Conservation (phyloP, 1,140 invertebrate genomes). For the Diprion similis region DNA sequence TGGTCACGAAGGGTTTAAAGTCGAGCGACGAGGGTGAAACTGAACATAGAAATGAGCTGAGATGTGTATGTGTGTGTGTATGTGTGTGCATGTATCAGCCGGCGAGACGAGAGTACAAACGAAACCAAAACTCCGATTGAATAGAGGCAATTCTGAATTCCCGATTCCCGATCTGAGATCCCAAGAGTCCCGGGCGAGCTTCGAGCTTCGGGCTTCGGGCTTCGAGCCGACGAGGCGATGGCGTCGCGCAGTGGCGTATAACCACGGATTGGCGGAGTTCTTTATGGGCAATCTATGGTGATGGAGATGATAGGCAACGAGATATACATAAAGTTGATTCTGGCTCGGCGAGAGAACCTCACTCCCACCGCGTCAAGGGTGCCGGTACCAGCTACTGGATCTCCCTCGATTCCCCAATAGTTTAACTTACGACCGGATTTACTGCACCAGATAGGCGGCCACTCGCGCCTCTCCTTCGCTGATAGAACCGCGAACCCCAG, state of each 20-base stretch:
- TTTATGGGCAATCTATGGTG: slow-evolving; percentile 65
- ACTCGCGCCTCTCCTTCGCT: slow-evolving; percentile 42
- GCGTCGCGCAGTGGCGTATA: slow-evolving; percentile 42
- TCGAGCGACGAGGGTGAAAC: no score
- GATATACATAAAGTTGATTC: slow-evolving; percentile 62
- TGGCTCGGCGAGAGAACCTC: slow-evolving; percentile 24
- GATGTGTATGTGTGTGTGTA: no score
- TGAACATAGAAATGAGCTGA: no score
- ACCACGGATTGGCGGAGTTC: slow-evolving; percentile 60
- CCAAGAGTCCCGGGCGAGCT: slow-evolving; percentile 19
- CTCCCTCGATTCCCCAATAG: slow-evolving; percentile 59
- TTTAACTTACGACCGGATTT: slow-evolving; percentile 63
- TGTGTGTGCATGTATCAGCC: no score
- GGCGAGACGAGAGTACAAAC: not conserved
- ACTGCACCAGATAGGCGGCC: slow-evolving; percentile 57
- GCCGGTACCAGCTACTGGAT: not conserved
- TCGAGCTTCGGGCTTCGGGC: slow-evolving; percentile 9
- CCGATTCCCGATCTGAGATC: slow-evolving; percentile 26
- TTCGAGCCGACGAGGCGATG: slow-evolving; percentile 24
- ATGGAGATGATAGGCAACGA: slow-evolving; percentile 62
- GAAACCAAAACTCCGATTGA: not conserved
- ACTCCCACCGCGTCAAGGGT: slow-evolving; percentile 14
- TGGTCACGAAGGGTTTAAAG: no score
- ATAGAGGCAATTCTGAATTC: slow-evolving; percentile 2
- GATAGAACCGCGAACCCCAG: slow-evolving; percentile 53